Percentiles rank a stretch among this genome's conserved stretches.
Conservation (phyloP, 2,797 vertebrate species). For the Artibeus lituratus region DNA sequence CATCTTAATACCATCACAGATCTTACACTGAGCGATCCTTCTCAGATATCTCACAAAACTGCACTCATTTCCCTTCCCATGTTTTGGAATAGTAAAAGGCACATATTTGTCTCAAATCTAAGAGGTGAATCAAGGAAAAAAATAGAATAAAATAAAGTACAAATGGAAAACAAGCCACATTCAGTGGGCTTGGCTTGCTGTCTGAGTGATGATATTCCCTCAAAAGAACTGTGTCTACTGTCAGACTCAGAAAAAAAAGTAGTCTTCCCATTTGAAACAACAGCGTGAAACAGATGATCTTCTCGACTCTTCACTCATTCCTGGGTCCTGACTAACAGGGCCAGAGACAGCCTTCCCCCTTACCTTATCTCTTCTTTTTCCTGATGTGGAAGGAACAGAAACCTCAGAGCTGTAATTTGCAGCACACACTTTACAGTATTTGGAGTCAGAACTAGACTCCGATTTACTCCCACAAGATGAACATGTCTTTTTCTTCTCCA, state of each 20-base stretch:
- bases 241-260: background rate
- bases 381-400: background rate
- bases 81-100: background rate
- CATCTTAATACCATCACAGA: background rate
- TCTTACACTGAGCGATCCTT: background rate
- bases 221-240: background rate
- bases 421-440: background rate
- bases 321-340: background rate
- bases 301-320: background rate
- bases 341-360: background rate
- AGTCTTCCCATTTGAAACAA: background rate
- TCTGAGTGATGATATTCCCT: background rate
- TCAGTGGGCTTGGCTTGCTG: background rate
- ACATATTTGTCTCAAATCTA: background rate
- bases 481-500: conserved; percentile 18
- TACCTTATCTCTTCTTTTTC: background rate
- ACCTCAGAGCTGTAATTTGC: background rate
- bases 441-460: background rate
- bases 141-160: background rate
- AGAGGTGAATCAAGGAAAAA: background rate
- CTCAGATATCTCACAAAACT: background rate
- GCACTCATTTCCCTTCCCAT: background rate
- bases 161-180: background rate
- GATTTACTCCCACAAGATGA: background rate
- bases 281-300: background rate